Conservation (phyloP, 2,888 invertebrate species). For the Tupiocoris notatus region DNA sequence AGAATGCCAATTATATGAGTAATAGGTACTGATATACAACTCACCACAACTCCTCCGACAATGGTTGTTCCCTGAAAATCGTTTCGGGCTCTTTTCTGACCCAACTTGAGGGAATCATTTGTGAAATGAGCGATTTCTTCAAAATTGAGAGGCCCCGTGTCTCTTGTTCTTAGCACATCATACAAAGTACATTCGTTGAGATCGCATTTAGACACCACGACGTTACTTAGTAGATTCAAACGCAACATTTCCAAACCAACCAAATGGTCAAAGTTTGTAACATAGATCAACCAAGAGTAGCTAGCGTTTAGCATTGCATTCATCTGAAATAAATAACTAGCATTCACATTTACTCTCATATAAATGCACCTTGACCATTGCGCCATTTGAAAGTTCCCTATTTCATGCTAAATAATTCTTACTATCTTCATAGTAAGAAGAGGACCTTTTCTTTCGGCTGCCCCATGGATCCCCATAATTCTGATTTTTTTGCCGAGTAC, state of each 20-base stretch:
- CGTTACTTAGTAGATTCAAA: slow-evolving; percentile 10
- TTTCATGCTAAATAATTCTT: too few relatives aligned
- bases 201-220: slow-evolving; percentile 2
- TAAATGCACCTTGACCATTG: too few relatives aligned
- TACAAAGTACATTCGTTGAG: neutral
- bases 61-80: neutral
- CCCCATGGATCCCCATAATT: too few relatives aligned
- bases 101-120: neutral
- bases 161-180: neutral
- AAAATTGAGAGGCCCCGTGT: neutral
- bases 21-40: too few relatives aligned
- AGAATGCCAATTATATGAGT: too few relatives aligned
- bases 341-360: too few relatives aligned
- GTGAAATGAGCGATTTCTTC: neutral
- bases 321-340: slow-evolving; percentile 4
- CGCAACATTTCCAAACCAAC: neutral
- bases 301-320: neutral
- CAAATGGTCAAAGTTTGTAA: neutral
- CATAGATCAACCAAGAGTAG: slow-evolving; percentile 12
- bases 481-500: too few relatives aligned
- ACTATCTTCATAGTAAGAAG: too few relatives aligned
- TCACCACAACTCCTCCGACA: slow-evolving; percentile 10
- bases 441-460: too few relatives aligned
- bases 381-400: too few relatives aligned
- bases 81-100: neutral